These are phyloP conservation scores for Bembecia ichneumoniformis DNA, from an alignment of 2,888 invertebrate species.

Conservation along the genomic window DNA sequence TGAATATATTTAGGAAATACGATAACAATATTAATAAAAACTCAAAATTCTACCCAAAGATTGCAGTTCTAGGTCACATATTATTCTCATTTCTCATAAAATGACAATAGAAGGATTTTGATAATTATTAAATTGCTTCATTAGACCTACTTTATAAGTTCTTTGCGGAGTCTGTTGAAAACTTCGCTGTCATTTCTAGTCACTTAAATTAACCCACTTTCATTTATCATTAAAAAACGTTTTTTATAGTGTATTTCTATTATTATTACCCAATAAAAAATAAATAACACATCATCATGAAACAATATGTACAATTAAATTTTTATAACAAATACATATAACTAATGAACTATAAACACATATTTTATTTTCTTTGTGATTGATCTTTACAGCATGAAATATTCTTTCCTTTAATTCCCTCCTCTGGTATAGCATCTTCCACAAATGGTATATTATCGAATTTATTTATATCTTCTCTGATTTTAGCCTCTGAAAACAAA, in stretches of 20 bases:
- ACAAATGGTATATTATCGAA: constrained; percentile 77
- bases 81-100: no score
- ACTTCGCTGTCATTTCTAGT: no score
- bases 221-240: neutral
- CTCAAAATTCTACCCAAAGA: no score
- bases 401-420: constrained; percentile 16
- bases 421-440: constrained; percentile 56
- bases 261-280: neutral
- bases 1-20: no score
- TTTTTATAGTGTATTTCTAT: neutral
- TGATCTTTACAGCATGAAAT: constrained; percentile 27
- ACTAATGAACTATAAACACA: neutral
- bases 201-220: no score
- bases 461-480: constrained; percentile 73
- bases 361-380: constrained; percentile 24
- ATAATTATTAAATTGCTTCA: no score
- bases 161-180: no score
- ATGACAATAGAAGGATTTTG: no score
- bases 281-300: neutral
- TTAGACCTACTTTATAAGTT: no score
- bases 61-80: no score
- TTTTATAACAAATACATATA: neutral
- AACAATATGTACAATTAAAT: neutral
- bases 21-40: no score
- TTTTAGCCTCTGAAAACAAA: constrained; percentile 70